Evolutionary conservation across 2,888 invertebrate species (phyloP).

Genomic region (Allophyes oxyacanthae): DNA sequence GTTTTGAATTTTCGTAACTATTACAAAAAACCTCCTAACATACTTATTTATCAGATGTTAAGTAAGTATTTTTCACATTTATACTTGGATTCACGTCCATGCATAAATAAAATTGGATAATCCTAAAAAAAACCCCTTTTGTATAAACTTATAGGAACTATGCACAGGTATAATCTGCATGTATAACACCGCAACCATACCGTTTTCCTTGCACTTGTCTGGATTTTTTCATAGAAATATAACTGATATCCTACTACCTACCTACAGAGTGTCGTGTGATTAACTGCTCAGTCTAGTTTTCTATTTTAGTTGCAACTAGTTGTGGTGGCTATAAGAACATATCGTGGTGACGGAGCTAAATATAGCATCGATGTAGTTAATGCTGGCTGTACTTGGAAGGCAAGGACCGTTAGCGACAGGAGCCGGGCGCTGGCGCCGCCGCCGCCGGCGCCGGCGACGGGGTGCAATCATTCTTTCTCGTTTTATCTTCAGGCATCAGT

Average conservation of each 20-base stretch:
- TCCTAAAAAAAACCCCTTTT: neutral
- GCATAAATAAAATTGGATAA: too few relatives aligned
- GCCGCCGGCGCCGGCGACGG: conserved; percentile 68
- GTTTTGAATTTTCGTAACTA: too few relatives aligned
- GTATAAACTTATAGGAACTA: conserved; percentile 13
- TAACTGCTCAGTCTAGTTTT: conserved; percentile 30
- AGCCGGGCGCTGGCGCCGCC: conserved; percentile 71
- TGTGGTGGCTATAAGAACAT: conserved; percentile 45
- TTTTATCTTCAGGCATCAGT: conserved; percentile 41
- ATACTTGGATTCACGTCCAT: too few relatives aligned
- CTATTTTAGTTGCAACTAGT: conserved; percentile 44
- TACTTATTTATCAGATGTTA: too few relatives aligned
- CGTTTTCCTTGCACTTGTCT: conserved; percentile 8
- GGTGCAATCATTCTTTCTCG: conserved; percentile 71
- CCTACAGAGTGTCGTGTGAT: conserved; percentile 23
- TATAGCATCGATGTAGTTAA: conserved; percentile 72
- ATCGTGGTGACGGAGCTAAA: conserved; percentile 67
- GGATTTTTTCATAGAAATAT: conserved; percentile 12
- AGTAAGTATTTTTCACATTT: too few relatives aligned
- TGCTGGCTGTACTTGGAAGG: conserved; percentile 78
- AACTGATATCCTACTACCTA: conserved; percentile 4
- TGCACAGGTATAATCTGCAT: neutral
- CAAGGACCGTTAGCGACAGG: conserved; percentile 75
- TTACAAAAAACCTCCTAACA: too few relatives aligned
- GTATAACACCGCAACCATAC: conserved; percentile 12